Conservation (phyloP, 1,140 invertebrate species). For the Bombyx mori region ASM3026992v2 NC_085120.1:1186501-1187000, state of each 20-base stretch:
- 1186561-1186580: slow-evolving; percentile 40
- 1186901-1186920: background rate
- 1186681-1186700: slow-evolving; percentile 56
- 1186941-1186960: background rate
- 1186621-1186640: slow-evolving; percentile 62
- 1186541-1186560: slow-evolving; percentile 39
- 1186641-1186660: slow-evolving; percentile 43
- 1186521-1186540: slow-evolving; percentile 49
- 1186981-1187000: too few species aligned
- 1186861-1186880: too few species aligned
- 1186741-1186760: slow-evolving; percentile 52
- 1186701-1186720: slow-evolving; percentile 53
- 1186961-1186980: background rate
- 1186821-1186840: too few species aligned
- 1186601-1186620: slow-evolving; percentile 44
- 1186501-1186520: slow-evolving; percentile 43
- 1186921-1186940: too few species aligned
- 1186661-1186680: slow-evolving; percentile 40
- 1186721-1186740: slow-evolving; percentile 46
- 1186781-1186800: background rate
- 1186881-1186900: too few species aligned
- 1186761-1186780: slow-evolving; percentile 18
- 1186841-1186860: too few species aligned
- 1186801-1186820: too few species aligned
- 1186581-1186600: slow-evolving; percentile 45